Conservation (phyloP, 2,888 invertebrate genomes). For the Ichneumon xanthorius region DNA sequence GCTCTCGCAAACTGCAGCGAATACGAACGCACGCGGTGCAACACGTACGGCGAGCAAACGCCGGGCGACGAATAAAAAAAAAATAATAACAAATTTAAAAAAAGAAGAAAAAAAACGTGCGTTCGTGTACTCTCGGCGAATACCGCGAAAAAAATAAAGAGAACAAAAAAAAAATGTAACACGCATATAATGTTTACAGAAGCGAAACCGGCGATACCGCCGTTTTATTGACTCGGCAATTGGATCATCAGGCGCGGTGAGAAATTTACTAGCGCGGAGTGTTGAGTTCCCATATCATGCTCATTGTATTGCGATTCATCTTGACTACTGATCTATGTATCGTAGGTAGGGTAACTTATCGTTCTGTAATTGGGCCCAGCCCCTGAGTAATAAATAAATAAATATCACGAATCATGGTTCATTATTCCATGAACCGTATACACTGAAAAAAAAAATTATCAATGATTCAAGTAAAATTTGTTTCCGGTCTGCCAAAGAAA, state of each 20-base stretch:
- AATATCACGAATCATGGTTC: neutral
- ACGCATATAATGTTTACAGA: neutral
- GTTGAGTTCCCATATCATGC: neutral
- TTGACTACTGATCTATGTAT: neutral
- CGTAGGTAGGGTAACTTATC: too few relatives aligned
- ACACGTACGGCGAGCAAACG: constrained; percentile 37
- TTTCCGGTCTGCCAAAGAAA: too few relatives aligned
- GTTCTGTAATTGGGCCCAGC: too few relatives aligned
- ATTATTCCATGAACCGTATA: neutral
- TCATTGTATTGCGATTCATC: neutral
- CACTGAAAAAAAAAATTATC: too few relatives aligned
- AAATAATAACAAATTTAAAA: neutral
- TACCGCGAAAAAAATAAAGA: neutral
- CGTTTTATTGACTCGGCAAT: neutral
- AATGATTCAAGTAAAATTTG: too few relatives aligned
- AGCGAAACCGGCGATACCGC: neutral
- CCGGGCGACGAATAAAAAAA: constrained; percentile 19
- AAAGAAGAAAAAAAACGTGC: constrained; percentile 6
- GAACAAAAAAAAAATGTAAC: neutral
- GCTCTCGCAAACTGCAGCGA: constrained; percentile 24
- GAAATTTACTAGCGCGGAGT: neutral
- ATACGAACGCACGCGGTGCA: constrained; percentile 36
- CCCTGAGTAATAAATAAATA: neutral
- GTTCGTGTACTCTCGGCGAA: constrained; percentile 7
- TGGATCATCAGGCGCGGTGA: neutral